Conservation (phyloP, 1,140 invertebrate genomes). For the Cyphomyrmex costatus region DNA sequence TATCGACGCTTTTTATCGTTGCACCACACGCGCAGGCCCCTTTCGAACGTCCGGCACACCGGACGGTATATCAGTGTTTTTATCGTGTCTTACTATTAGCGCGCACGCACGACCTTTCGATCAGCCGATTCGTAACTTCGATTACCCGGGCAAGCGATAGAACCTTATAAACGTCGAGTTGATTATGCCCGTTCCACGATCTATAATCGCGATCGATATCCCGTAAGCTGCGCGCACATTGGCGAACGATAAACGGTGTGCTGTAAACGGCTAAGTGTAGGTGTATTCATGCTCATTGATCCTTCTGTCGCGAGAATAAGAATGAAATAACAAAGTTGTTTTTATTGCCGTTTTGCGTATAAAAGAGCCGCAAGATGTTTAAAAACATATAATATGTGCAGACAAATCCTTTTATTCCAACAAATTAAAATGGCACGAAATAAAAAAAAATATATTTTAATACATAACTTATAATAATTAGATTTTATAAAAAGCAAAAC, state of each 20-base stretch:
- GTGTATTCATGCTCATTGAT: constrained; percentile 22
- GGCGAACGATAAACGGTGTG: constrained; percentile 18
- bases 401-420: neutral
- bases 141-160: constrained; percentile 60
- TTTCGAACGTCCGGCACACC: constrained; percentile 60
- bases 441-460: constrained; percentile 15
- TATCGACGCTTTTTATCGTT: constrained; percentile 63
- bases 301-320: neutral
- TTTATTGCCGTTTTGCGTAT: neutral
- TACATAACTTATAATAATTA: neutral
- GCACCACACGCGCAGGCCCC: constrained; percentile 58
- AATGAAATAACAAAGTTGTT: neutral
- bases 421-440: neutral
- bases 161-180: constrained; percentile 50
- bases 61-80: constrained; percentile 64
- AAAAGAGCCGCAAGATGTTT: neutral
- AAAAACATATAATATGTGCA: neutral
- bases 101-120: constrained; percentile 68
- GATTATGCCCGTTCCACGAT: constrained; percentile 58
- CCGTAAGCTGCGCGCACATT: neutral
- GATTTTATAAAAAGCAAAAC: neutral
- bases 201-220: constrained; percentile 49
- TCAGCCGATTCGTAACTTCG: constrained; percentile 66
- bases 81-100: constrained; percentile 63
- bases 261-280: neutral